phyloP scores from a whole-genome alignment of 1,140 invertebrate species.

The Ephestia elutella region DNA sequence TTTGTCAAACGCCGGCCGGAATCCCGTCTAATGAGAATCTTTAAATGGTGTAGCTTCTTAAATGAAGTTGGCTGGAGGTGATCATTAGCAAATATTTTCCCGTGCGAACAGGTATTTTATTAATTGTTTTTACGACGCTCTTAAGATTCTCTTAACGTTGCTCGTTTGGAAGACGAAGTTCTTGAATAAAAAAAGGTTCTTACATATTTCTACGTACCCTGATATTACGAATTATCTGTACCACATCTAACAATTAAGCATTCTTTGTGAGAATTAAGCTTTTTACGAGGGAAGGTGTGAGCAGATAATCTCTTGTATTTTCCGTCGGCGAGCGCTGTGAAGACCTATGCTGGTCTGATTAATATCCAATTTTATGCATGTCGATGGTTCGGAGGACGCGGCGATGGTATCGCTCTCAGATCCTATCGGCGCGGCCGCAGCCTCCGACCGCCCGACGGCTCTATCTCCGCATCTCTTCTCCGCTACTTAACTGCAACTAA shows the following conservation, averaged over 20 bases:
- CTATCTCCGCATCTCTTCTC: constrained; percentile 28
- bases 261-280: not conserved
- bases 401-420: constrained; percentile 36
- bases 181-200: not conserved
- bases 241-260: constrained; percentile 6
- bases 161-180: not conserved
- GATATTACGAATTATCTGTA: not conserved
- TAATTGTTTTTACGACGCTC: not conserved
- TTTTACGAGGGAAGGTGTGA: not conserved
- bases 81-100: constrained; percentile 16
- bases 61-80: constrained; percentile 6
- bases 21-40: constrained; percentile 14
- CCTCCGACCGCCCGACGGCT: constrained; percentile 17
- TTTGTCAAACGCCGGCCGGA: constrained; percentile 17
- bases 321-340: constrained; percentile 18
- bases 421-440: constrained; percentile 34
- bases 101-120: constrained; percentile 19
- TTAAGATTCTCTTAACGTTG: constrained; percentile 5
- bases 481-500: constrained; percentile 22
- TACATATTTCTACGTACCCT: not conserved
- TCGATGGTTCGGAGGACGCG: constrained; percentile 27
- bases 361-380: constrained; percentile 46
- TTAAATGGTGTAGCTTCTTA: not conserved
- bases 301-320: not conserved
- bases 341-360: constrained; percentile 34